Evolutionary conservation across 2,113 vertebrate genomes (phyloP), one percentile per base, ranked within the genome.

Genomic region (Chloropsis hardwickii): DNA sequence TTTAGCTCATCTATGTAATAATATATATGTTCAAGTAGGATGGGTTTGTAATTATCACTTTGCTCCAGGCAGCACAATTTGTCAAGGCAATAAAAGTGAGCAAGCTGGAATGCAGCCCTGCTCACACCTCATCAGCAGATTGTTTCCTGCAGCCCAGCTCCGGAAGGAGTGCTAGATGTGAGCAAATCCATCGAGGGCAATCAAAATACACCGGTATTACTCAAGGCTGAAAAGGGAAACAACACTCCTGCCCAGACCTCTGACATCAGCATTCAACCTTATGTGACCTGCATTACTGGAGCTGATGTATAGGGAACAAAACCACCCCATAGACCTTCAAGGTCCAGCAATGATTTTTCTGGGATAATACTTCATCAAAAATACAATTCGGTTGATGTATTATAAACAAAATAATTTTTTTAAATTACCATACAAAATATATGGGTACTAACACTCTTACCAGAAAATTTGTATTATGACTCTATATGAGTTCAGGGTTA

Each of bases 101-200:
- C 2, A 5, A 65, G 25, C 37, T 80, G 82, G 82, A 86, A 33
- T 50, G 51, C 2, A 42, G 42, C 44, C 64, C 50, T 51, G 58
- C 58, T 96, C 79, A 81, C 67, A 92, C 39, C 35, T 88, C 90
- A 93, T 93, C 90, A 97, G 67, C 29, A 83, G 39, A 70, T 54
- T 90, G 67, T 51, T 90, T 93, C 79, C 81, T 76, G 67, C 37
- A 92, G 62, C 50, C 50, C 40, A 24, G n/a, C 21, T 90, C 53
- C 62, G 65, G 74, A 28, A 69, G 0, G 1, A 83, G 42, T 27
- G 37, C 72, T 88, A 58, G 45, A 58, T 39, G 37, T 47, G 76
- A 88, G 47, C 29, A 92, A 92, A 88, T 61, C 81, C 79, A 80
- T 20, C 0, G 10, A 80, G 70, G 17, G 20, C 74, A 80, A 79